Conservation (phyloP, 2,113 vertebrate species). For the Stictonetta naevosa region DNA sequence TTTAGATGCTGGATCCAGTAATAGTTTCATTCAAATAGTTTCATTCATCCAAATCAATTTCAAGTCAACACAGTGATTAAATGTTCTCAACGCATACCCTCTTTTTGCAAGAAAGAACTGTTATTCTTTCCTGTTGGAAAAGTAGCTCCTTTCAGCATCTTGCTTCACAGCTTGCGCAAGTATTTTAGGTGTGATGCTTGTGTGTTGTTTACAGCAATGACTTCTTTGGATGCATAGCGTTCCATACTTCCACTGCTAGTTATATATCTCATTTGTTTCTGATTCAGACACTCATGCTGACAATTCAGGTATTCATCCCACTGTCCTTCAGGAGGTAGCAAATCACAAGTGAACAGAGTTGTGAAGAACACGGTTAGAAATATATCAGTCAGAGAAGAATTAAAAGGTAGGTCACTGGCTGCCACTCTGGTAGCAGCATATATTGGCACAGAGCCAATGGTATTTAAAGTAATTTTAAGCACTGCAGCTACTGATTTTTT, state of each 20-base stretch:
- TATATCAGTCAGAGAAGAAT: neutral
- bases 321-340: neutral
- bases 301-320: neutral
- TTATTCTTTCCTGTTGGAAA: slow-evolving; percentile 5
- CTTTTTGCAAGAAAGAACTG: neutral
- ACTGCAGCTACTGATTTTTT: neutral
- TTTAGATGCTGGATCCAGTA: neutral
- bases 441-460: neutral
- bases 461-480: neutral
- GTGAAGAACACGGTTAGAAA: neutral
- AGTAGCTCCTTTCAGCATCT: neutral
- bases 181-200: neutral
- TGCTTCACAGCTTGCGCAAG: slow-evolving; percentile 23
- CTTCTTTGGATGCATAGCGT: neutral
- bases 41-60: neutral
- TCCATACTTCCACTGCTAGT: neutral
- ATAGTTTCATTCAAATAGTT: neutral
- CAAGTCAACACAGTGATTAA: neutral
- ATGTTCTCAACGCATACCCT: neutral
- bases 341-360: neutral
- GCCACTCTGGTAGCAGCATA: neutral
- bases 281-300: neutral
- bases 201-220: neutral
- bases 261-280: neutral
- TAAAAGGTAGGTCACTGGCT: neutral